Percentiles rank a stretch among this genome's conserved stretches.
These are phyloP conservation scores for Acrobasis repandana DNA, from an alignment of 2,888 invertebrate species.

Conservation along the genomic window DNA sequence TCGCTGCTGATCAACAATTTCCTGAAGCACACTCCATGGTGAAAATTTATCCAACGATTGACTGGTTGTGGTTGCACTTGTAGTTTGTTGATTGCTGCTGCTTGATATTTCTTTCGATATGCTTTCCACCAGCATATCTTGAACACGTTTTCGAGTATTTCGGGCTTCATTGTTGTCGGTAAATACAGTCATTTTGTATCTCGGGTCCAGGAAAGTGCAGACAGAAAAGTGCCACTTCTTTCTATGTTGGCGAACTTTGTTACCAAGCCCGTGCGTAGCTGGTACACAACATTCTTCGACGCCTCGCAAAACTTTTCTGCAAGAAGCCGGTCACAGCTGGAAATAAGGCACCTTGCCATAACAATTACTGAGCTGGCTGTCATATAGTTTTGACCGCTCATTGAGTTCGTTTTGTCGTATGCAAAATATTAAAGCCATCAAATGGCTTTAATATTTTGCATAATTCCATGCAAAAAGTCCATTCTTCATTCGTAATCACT, in stretches of 20 bases:
- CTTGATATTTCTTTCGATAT: too few species aligned
- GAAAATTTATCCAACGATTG: slow-evolving; percentile 9
- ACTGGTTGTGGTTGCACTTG: too few species aligned
- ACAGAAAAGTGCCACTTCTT: too few species aligned
- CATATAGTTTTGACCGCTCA: slow-evolving; percentile 22
- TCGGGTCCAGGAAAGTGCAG: too few species aligned
- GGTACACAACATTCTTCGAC: too few species aligned
- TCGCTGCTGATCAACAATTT: not conserved
- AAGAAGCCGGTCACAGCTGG: not conserved
- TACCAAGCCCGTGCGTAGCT: too few species aligned
- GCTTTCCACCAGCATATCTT: too few species aligned
- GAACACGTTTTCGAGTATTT: not conserved
- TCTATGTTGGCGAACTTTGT: too few species aligned
- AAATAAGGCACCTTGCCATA: not conserved
- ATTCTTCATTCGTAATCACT: slow-evolving; percentile 20
- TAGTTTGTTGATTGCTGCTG: too few species aligned
- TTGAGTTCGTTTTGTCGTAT: not conserved
- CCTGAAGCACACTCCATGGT: not conserved
- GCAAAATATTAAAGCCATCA: too few species aligned
- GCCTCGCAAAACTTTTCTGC: not conserved
- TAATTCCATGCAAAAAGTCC: not conserved
- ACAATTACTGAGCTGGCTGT: slow-evolving; percentile 23
- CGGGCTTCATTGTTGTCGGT: not conserved
- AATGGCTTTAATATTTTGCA: not conserved
- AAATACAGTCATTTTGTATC: not conserved